Evolutionary conservation across 2,797 vertebrate species (phyloP).

Genomic region (Amblyraja radiata): DNA sequence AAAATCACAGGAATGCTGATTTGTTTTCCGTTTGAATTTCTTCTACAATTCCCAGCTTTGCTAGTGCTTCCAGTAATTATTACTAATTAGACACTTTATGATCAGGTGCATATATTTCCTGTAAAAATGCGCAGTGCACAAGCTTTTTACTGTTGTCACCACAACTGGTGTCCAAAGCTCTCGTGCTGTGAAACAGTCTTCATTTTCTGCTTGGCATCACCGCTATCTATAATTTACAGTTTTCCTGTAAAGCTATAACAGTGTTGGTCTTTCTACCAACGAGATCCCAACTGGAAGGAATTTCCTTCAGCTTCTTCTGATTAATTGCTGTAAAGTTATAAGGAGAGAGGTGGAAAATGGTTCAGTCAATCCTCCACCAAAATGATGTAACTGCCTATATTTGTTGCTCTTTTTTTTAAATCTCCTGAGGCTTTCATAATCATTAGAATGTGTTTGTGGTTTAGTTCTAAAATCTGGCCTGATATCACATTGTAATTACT

Average conservation of each 20-base stretch:
- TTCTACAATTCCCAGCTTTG: neutral
- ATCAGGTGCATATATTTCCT: neutral
- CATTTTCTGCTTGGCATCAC: neutral
- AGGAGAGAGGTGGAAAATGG: neutral
- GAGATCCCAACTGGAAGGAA: neutral
- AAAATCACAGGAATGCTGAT: neutral
- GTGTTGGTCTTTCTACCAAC: neutral
- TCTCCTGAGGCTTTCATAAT: neutral
- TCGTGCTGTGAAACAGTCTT: neutral
- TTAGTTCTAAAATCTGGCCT: neutral
- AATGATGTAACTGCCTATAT: neutral
- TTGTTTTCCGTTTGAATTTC: neutral
- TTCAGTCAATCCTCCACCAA: neutral
- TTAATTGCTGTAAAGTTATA: neutral
- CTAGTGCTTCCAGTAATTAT: neutral
- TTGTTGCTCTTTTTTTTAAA: neutral
- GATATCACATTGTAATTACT: conserved; percentile 18
- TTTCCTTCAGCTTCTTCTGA: neutral
- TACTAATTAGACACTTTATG: neutral
- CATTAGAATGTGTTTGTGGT: neutral
- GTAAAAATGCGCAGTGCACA: neutral
- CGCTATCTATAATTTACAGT: neutral
- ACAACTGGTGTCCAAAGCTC: too few relatives aligned
- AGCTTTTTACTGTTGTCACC: neutral
- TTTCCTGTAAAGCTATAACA: neutral